phyloP scores from a whole-genome alignment of 2,797 vertebrate genomes.

The Pogonophryne albipinna region DNA sequence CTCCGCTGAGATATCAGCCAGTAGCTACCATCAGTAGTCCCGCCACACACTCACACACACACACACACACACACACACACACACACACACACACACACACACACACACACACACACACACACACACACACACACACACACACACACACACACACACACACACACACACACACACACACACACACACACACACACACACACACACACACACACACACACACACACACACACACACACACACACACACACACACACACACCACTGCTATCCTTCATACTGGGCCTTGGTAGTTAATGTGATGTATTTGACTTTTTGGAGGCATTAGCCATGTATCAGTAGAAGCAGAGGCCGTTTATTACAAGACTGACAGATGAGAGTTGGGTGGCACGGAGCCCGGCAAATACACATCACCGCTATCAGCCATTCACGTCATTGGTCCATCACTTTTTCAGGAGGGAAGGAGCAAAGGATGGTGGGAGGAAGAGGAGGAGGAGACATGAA shows the following conservation, averaged over 20 bases:
- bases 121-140: conserved; percentile 13
- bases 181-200: conserved; percentile 14
- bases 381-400: conserved; percentile 50
- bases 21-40: conserved; percentile 35
- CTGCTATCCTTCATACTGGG: conserved; percentile 1
- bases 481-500: conserved; percentile 37
- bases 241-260: conserved; percentile 12
- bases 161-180: conserved; percentile 11
- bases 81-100: conserved; percentile 4
- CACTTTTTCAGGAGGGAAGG: conserved; percentile 33
- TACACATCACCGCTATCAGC: conserved; percentile 54
- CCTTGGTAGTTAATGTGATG: conserved; percentile 53
- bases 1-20: conserved; percentile 58
- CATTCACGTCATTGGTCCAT: conserved; percentile 56
- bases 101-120: conserved; percentile 2
- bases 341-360: conserved; percentile 51
- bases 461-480: conserved; percentile 24
- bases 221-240: conserved; percentile 11
- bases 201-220: conserved; percentile 19
- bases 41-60: conserved; percentile 16
- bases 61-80: conserved; percentile 1
- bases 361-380: conserved; percentile 58
- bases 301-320: conserved; percentile 55
- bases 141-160: neutral
- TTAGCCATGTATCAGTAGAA: conserved; percentile 60